Evolutionary conservation across 1,140 invertebrate species (phyloP).

Genomic region (Octopus bimaculoides): DNA sequence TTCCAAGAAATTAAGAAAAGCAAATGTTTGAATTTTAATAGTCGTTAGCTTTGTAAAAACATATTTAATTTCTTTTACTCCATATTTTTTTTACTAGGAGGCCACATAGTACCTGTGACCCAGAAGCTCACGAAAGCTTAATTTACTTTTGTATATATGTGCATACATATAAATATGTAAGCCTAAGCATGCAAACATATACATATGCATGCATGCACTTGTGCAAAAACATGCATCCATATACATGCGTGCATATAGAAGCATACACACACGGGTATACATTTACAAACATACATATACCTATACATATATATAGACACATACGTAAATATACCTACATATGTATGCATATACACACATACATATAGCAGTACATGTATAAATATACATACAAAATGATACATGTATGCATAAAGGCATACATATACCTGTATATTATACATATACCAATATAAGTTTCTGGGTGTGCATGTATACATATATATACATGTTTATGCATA

Average conservation of each 20-base stretch:
- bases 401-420: neutral
- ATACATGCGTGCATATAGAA: neutral
- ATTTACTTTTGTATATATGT: neutral
- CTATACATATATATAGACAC: neutral
- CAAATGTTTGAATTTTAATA: too few species aligned
- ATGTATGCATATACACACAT: neutral
- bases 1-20: too few species aligned
- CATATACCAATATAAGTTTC: neutral
- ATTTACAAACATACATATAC: neutral
- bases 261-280: neutral
- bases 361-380: neutral
- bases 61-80: too few species aligned
- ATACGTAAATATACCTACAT: neutral
- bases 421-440: neutral
- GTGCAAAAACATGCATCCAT: neutral
- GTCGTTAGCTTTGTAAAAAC: too few species aligned
- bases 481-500: neutral
- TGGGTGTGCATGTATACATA: neutral
- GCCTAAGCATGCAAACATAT: neutral
- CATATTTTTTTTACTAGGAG: too few species aligned
- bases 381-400: neutral
- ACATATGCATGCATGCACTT: neutral
- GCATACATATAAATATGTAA: neutral
- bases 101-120: too few species aligned
- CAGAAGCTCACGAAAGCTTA: too few species aligned